Evolutionary conservation across 1,140 invertebrate genomes (phyloP).

Genomic region (Conus ventricosus): DNA sequence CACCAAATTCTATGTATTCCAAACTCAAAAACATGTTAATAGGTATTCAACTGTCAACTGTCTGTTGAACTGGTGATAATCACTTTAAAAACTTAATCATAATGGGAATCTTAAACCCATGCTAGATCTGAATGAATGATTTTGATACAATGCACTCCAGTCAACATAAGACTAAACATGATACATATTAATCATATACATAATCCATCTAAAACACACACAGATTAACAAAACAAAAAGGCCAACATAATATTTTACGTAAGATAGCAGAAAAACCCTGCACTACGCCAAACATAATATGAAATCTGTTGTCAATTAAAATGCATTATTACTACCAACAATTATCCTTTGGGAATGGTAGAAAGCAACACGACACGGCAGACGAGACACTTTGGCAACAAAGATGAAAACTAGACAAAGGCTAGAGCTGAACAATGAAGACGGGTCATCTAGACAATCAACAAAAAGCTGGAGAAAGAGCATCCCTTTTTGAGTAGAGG

Average conservation of each 20-base stretch:
- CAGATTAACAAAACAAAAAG: no score
- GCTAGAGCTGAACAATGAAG: not conserved
- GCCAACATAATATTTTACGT: no score
- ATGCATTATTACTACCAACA: not conserved
- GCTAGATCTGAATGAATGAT: not conserved
- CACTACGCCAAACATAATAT: not conserved
- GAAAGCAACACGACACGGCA: not conserved
- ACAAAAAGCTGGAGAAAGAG: conserved; percentile 8
- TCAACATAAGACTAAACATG: not conserved
- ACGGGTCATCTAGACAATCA: not conserved
- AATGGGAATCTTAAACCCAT: not conserved
- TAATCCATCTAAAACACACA: not conserved
- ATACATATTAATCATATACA: not conserved
- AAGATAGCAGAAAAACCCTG: no score
- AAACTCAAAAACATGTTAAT: no score
- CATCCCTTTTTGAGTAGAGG: conserved; percentile 23
- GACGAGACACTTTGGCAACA: not conserved
- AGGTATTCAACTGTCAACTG: no score
- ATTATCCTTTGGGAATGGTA: not conserved
- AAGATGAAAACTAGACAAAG: not conserved
- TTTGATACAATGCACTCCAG: not conserved
- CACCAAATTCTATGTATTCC: no score
- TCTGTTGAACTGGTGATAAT: no score
- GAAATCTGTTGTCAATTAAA: not conserved
- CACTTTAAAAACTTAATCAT: not conserved